These are phyloP conservation scores for Daphoenositta chrysoptera DNA, from an alignment of 2,113 vertebrate genomes.

Conservation along the genomic window DNA sequence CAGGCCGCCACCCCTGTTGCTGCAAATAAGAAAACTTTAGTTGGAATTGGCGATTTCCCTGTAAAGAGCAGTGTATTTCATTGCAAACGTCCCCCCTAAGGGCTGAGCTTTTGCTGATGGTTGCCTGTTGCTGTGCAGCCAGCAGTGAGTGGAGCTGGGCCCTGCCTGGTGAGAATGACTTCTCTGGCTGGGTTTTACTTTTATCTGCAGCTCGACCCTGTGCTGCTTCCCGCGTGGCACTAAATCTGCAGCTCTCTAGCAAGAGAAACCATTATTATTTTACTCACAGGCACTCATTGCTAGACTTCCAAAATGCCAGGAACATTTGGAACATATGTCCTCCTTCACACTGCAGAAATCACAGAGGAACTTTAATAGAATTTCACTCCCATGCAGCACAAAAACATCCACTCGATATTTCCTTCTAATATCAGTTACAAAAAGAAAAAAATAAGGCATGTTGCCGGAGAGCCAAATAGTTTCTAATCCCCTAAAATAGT, in stretches of 20 bases:
- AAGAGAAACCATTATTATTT: background rate
- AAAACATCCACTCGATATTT: background rate
- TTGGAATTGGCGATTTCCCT: background rate
- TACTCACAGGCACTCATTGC: background rate
- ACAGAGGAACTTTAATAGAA: background rate
- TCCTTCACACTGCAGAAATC: background rate
- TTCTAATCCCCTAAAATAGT: background rate
- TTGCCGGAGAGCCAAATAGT: background rate
- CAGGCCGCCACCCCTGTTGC: background rate
- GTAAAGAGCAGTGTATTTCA: background rate
- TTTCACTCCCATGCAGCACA: background rate
- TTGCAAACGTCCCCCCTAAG: background rate
- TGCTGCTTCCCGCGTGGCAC: background rate
- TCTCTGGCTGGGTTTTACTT: background rate
- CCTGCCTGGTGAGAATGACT: background rate
- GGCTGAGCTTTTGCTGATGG: background rate
- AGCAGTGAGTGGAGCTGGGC: background rate
- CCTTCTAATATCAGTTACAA: background rate
- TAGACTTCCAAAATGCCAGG: background rate
- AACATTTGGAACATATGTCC: background rate
- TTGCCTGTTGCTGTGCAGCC: background rate
- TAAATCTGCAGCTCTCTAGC: background rate
- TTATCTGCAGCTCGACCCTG: background rate
- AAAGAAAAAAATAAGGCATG: rapidly evolving
- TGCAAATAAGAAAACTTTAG: background rate